phyloP scores from a whole-genome alignment of 2,113 vertebrate genomes.

The Peromyscus polionotus region DNA sequence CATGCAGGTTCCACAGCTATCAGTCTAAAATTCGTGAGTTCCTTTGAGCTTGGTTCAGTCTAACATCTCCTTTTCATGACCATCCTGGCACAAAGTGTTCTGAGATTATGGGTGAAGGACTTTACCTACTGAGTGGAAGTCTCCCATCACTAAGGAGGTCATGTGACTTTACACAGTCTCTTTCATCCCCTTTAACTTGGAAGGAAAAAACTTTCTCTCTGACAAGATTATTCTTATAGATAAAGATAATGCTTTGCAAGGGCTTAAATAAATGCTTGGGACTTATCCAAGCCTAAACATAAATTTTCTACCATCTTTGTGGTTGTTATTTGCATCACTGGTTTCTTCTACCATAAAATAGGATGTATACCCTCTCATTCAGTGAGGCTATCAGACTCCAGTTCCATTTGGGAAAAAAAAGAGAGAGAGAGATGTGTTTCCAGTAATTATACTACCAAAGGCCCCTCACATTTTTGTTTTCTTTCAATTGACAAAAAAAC shows the following conservation, averaged over 20 bases:
- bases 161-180: neutral
- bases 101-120: neutral
- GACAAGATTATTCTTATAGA: slow-evolving; percentile 59
- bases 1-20: too few species aligned
- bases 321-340: neutral
- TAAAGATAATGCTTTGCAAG: slow-evolving; percentile 34
- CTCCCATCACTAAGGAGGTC: neutral
- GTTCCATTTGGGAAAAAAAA: slow-evolving; percentile 4
- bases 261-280: slow-evolving; percentile 6
- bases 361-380: neutral
- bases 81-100: neutral
- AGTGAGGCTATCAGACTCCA: neutral
- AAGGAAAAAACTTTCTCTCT: slow-evolving; percentile 26
- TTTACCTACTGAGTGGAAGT: neutral
- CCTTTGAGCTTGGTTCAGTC: too few species aligned
- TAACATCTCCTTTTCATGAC: neutral
- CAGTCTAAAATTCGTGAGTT: too few species aligned
- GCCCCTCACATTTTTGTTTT: neutral
- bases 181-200: neutral
- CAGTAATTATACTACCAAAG: neutral
- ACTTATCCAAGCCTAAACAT: slow-evolving; percentile 4
- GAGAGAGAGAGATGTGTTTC: neutral
- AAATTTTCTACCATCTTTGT: neutral
- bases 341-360: neutral
- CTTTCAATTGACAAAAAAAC: neutral